Conservation (phyloP, 1,140 invertebrate genomes). For the Ridgeia piscesae region DNA sequence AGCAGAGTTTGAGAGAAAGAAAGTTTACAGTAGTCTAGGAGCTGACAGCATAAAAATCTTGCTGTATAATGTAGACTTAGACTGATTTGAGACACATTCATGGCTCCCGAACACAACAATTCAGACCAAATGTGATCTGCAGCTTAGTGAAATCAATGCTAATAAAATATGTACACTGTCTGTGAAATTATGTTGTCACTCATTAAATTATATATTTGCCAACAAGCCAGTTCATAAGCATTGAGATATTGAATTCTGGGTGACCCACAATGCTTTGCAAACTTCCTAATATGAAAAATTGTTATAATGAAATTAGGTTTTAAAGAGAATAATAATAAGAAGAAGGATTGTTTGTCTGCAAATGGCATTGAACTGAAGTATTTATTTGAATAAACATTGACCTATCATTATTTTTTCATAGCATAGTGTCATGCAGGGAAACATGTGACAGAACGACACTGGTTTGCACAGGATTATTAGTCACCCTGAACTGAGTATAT, state of each 20-base stretch:
- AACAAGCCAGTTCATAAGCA: not conserved
- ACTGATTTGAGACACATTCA: not conserved
- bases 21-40: not conserved
- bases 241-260: not conserved
- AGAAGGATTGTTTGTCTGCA: not conserved
- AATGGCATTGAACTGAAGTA: not conserved
- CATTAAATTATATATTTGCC: not conserved
- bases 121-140: not conserved
- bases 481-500: not conserved
- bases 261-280: not conserved
- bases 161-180: conserved; percentile 6
- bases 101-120: not conserved
- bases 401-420: not conserved
- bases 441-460: not conserved
- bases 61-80: not conserved
- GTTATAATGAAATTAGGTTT: not conserved
- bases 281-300: not conserved
- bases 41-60: not conserved
- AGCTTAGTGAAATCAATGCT: not conserved
- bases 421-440: not conserved
- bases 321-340: not conserved
- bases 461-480: not conserved
- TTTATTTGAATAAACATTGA: not conserved
- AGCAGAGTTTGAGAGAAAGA: not conserved
- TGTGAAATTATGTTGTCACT: not conserved